These are phyloP conservation scores for Proales similis DNA, from an alignment of 1,140 invertebrate species.

Conservation along the genomic window DNA sequence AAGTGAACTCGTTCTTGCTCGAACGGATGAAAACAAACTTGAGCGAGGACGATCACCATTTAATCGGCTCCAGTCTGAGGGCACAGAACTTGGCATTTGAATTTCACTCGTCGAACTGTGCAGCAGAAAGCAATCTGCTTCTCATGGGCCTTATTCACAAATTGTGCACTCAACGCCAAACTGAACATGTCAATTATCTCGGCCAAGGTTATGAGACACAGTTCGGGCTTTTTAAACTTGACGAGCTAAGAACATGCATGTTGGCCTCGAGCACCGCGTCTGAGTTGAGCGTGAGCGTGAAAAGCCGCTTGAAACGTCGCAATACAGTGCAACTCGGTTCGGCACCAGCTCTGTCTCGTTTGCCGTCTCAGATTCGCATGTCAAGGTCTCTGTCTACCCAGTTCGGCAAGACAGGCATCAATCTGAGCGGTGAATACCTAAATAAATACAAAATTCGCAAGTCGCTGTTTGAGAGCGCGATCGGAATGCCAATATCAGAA, in stretches of 20 bases:
- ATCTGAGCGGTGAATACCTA: too few species aligned
- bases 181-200: constrained; percentile 3
- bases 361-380: too few species aligned
- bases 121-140: constrained; percentile 12
- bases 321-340: too few species aligned
- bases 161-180: constrained; percentile 5
- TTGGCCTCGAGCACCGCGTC: too few species aligned
- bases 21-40: constrained; percentile 10
- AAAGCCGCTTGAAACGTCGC: too few species aligned
- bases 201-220: not conserved
- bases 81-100: not conserved
- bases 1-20: constrained; percentile 22
- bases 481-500: not conserved
- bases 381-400: too few species aligned
- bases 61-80: constrained; percentile 4
- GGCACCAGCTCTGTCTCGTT: too few species aligned
- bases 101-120: constrained; percentile 2
- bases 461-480: too few species aligned
- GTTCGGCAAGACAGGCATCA: too few species aligned
- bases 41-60: constrained; percentile 18
- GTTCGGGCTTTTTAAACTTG: constrained; percentile 9
- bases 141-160: constrained; percentile 10
- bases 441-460: too few species aligned
- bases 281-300: too few species aligned
- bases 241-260: too few species aligned